Conservation (phyloP, 2,797 vertebrate genomes). For the Champsocephalus gunnari region DNA sequence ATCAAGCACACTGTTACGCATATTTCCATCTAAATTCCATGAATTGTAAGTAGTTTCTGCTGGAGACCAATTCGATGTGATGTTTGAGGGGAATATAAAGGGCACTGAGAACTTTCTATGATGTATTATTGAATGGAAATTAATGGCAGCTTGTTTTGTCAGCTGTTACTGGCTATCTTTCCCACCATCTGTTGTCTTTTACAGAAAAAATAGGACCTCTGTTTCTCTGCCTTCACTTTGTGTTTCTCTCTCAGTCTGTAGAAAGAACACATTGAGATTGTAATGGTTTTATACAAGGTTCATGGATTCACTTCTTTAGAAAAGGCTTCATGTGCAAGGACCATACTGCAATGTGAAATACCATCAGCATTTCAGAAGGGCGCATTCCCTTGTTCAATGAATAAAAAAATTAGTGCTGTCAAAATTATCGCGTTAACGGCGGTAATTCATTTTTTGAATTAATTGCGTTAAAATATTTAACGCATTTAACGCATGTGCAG, state of each 20-base stretch:
- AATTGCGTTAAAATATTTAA: too few relatives aligned
- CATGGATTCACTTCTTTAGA: slow-evolving; percentile 32
- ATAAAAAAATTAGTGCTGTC: too few relatives aligned
- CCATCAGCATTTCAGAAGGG: slow-evolving; percentile 17
- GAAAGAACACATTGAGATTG: slow-evolving; percentile 54
- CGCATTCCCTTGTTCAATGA: too few relatives aligned
- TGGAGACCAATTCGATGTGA: slow-evolving; percentile 72
- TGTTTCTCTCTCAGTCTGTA: slow-evolving; percentile 40
- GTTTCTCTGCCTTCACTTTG: slow-evolving; percentile 23
- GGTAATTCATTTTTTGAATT: too few relatives aligned
- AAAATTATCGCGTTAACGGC: too few relatives aligned
- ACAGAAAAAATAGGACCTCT: slow-evolving; percentile 39
- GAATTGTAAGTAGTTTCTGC: slow-evolving; percentile 61
- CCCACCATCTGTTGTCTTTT: slow-evolving; percentile 76
- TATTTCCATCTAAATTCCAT: slow-evolving; percentile 60
- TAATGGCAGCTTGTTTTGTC: slow-evolving; percentile 71
- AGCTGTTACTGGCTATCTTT: slow-evolving; percentile 66
- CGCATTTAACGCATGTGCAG: too few relatives aligned
- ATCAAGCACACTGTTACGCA: slow-evolving; percentile 48
- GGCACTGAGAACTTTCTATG: slow-evolving; percentile 60
- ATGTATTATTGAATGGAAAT: slow-evolving; percentile 73
- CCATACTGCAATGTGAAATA: slow-evolving; percentile 26
- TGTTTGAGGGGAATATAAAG: slow-evolving; percentile 64
- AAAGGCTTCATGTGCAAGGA: slow-evolving; percentile 12
- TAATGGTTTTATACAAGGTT: slow-evolving; percentile 28